These are phyloP conservation scores for Paramisgurnus dabryanus DNA, from an alignment of 2,113 vertebrate genomes.

Conservation along the genomic window DNA sequence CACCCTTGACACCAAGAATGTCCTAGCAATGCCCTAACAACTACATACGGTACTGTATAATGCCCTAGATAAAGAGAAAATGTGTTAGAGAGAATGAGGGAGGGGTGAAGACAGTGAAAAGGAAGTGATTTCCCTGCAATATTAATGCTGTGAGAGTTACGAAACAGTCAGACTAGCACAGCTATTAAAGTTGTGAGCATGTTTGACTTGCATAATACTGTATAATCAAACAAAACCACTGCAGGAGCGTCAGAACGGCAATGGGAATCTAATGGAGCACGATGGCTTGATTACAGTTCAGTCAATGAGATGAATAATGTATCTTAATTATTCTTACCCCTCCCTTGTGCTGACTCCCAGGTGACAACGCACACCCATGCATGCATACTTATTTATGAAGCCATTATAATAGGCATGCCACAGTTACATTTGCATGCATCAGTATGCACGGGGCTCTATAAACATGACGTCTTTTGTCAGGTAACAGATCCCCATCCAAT, in stretches of 20 bases:
- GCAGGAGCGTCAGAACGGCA: not conserved
- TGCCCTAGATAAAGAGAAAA: no score
- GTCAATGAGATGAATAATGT: conserved; percentile 17
- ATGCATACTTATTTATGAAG: conserved; percentile 28
- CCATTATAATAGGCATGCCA: conserved; percentile 1
- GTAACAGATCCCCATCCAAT: conserved; percentile 7
- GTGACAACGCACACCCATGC: not conserved
- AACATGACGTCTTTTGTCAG: conserved; percentile 27
- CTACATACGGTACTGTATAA: no score
- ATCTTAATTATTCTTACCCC: conserved; percentile 31
- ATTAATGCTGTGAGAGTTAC: conserved; percentile 34
- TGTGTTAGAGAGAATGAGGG: no score
- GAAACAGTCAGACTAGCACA: not conserved
- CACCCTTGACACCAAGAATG: no score
- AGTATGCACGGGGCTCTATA: conserved; percentile 26
- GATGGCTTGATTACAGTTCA: conserved; percentile 22
- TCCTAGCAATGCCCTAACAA: no score
- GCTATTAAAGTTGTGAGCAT: conserved; percentile 9
- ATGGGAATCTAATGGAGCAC: conserved; percentile 17
- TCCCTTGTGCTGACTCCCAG: conserved; percentile 13
- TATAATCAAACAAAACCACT: conserved; percentile 30
- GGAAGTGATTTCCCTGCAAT: conserved; percentile 9
- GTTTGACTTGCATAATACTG: conserved; percentile 11
- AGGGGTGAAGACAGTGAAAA: no score
- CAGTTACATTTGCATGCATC: conserved; percentile 25